Evolutionary conservation across 1,140 invertebrate species (phyloP), one percentile per base, ranked within the genome.

Genomic region (Andrena cerasifolii): DNA sequence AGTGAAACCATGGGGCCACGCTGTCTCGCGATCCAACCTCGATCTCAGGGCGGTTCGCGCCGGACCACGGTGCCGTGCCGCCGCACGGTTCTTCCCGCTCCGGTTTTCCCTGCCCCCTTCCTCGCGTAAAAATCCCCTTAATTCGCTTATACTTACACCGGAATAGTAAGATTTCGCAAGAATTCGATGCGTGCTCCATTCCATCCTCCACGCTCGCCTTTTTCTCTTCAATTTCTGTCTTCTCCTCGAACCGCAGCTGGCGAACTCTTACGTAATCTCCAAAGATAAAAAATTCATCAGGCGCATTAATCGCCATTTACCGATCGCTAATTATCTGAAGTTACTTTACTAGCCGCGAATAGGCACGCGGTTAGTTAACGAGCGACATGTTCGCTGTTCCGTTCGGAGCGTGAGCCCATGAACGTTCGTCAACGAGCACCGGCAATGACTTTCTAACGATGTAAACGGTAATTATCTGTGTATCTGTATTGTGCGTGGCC

Each of bases 1-100:
- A 86, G 82, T 84, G 86, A 87, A 87, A 88, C 77, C 75, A 53
- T 79, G 87, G 87, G 84, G 87, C 87, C 87, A 88, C 86, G 87
- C 87, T 88, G 87, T 89, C 87, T 89, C 87, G 87, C 33, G 80
- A 79, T 83, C 66, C 83, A 72, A 84, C 83, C 70, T 83, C 83
- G 83, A 83, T 85, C 75, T 58, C 85, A 51, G 68, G 68, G 80
- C 80, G 76, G 75, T 72, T 81, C 49, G 56, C 66, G 74, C 63
- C n/a, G n/a, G n/a, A n/a, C n/a, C n/a, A n/a, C n/a, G n/a, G n/a
- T n/a, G n/a, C n/a, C n/a, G n/a, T n/a, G n/a, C n/a, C n/a, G n/a
- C n/a, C 68, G 66, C 77, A 53, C 73, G 81, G 77, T 80, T 70
- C 79, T 72, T 71, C 74, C 56, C 56, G 72, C 33, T 76, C 78